Evolutionary conservation across 2,888 invertebrate genomes (phyloP).

Genomic region (Clistopyga incitator): DNA sequence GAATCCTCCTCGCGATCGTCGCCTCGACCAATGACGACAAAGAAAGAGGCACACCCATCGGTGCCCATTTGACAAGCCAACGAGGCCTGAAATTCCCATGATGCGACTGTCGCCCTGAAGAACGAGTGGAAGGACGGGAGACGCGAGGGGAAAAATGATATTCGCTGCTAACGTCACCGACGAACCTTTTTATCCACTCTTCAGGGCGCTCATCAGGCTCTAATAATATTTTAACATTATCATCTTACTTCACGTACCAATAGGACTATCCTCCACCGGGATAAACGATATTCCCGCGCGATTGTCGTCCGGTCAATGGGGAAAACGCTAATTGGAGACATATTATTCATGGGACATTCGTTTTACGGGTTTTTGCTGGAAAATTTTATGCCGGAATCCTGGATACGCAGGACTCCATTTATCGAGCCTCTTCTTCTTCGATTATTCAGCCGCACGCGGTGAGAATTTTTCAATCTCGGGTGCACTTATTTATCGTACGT

Average conservation of each 20-base stretch:
- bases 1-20: slow-evolving; percentile 26
- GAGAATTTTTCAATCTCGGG: too few species aligned
- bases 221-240: slow-evolving; percentile 24
- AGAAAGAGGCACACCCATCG: slow-evolving; percentile 37
- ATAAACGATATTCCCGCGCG: slow-evolving; percentile 51
- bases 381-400: not conserved
- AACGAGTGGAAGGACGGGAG: slow-evolving; percentile 41
- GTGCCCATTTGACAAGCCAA: slow-evolving; percentile 40
- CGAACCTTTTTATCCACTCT: slow-evolving; percentile 19
- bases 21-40: slow-evolving; percentile 56
- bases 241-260: slow-evolving; percentile 24
- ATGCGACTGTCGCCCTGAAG: slow-evolving; percentile 54
- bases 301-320: slow-evolving; percentile 44
- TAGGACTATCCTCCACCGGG: slow-evolving; percentile 48
- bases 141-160: slow-evolving; percentile 25
- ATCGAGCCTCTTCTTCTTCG: not conserved
- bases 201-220: not conserved
- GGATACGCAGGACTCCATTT: not conserved
- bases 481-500: too few species aligned
- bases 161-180: slow-evolving; percentile 41
- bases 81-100: slow-evolving; percentile 68
- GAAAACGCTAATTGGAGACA: slow-evolving; percentile 60
- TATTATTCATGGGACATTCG: slow-evolving; percentile 58
- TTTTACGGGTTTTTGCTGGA: not conserved
- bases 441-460: too few species aligned